Evolutionary conservation across 2,888 invertebrate genomes (phyloP), one percentile per base, ranked within the genome.

Genomic region (Drosophila dives): DNA sequence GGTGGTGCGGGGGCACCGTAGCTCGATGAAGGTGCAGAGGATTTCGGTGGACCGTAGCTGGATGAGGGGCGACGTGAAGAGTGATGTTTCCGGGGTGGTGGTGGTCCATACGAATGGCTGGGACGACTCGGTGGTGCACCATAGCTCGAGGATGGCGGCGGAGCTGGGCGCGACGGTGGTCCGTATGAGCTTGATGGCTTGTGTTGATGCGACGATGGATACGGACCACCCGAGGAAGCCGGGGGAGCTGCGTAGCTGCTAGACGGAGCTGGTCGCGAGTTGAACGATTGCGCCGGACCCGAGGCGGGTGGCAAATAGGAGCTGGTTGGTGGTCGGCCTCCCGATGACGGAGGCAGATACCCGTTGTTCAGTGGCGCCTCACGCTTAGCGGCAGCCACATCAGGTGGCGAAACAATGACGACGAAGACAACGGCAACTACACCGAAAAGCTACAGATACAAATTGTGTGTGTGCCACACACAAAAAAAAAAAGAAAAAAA

Each of bases 261-360:
- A 23, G 81, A 80, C 1, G 85, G 79, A 4, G 92, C 62, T 81
- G 91, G 36, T 80, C 68, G 79, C 23, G 89, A 71, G 23, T 79
- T 80, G 33, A 84, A 87, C 3, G 85, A 74, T 8, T 93, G 93
- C 20, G 93, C 93, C 11, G 92, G 93, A 1, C 91, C 93, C 1
- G 93, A 92, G 12, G 93, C 92, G 1, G 95, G 94, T 0, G 95
- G 94, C 42, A 95, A 93, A 80, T 95, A 95, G 6, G 94, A 94
- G 29, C 93, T 94, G 1, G 94, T 93, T 3, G 95, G 94, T 29
- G 95, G 90, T 20, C 79, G 49, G 32, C 94, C 93, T 62, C 93
- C 93, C 15, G 71, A 58, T 2, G 90, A 92, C 48, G 93, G 93
- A 1, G 94, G 93, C 53, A 89, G 53, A 58, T 93, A 93, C 36